Evolutionary conservation across 1,140 invertebrate species (phyloP).

Genomic region (Macrocentrus cingulum): DNA sequence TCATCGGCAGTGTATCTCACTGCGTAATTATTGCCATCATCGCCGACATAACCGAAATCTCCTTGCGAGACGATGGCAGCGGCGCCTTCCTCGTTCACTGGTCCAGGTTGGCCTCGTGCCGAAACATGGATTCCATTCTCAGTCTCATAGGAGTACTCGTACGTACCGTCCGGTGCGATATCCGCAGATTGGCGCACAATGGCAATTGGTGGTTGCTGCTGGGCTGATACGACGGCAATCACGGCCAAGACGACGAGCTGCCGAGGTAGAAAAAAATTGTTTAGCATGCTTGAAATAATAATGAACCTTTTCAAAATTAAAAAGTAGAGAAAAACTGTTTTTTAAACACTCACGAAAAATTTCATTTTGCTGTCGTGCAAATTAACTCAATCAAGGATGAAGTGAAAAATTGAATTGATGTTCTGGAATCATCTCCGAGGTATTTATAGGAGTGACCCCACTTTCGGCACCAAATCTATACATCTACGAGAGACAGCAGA

Average conservation of each 20-base stretch:
- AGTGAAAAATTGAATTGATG: background rate
- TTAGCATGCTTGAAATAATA: too few species aligned
- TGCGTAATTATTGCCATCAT: slow-evolving; percentile 58
- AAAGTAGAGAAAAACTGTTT: slow-evolving; percentile 19
- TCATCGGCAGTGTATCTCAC: slow-evolving; percentile 63
- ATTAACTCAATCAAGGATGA: slow-evolving; percentile 43
- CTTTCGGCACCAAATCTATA: slow-evolving; percentile 1
- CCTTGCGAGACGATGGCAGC: slow-evolving; percentile 56
- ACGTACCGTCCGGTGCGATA: slow-evolving; percentile 47
- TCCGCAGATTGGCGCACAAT: slow-evolving; percentile 50
- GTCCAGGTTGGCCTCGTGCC: slow-evolving; percentile 59
- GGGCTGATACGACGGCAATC: slow-evolving; percentile 32
- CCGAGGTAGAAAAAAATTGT: background rate
- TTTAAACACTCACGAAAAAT: slow-evolving; percentile 49
- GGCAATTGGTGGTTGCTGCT: slow-evolving; percentile 33
- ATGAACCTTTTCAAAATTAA: too few species aligned
- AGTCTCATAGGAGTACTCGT: slow-evolving; percentile 62
- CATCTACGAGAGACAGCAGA: background rate
- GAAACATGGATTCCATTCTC: slow-evolving; percentile 64
- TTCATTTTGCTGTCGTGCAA: slow-evolving; percentile 48
- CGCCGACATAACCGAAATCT: slow-evolving; percentile 60
- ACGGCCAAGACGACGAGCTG: slow-evolving; percentile 43
- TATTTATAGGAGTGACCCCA: slow-evolving; percentile 14
- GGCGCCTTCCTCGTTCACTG: slow-evolving; percentile 57
- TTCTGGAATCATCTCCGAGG: background rate